Evolutionary conservation across 2,797 vertebrate genomes (phyloP).

Genomic region (Cyclopterus lumpus): DNA sequence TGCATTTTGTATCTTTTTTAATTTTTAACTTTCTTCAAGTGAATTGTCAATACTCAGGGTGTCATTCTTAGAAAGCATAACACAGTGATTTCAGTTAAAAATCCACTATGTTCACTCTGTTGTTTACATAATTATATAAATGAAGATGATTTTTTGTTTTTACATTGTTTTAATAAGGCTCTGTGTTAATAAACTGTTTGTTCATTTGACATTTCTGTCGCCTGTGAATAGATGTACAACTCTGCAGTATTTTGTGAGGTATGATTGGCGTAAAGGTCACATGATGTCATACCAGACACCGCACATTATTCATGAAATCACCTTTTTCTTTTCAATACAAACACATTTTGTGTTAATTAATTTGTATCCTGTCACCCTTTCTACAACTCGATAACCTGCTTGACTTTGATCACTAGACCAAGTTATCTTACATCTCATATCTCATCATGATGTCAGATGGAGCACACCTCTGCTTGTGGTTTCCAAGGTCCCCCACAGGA

Average conservation of each 20-base stretch:
- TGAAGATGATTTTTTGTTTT: not conserved
- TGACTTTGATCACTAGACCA: not conserved
- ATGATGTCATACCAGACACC: not conserved
- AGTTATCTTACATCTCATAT: not conserved
- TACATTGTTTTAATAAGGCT: constrained; percentile 9
- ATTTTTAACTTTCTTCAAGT: not conserved
- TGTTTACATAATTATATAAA: constrained; percentile 34
- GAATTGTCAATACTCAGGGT: not conserved
- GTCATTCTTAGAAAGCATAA: constrained; percentile 3
- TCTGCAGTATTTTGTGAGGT: not conserved
- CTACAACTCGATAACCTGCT: not conserved
- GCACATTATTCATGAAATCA: not conserved
- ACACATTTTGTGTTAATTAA: not conserved
- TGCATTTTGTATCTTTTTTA: constrained; percentile 22
- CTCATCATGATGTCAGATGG: not conserved
- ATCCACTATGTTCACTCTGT: constrained; percentile 17
- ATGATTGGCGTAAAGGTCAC: not conserved
- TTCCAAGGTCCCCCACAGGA: not conserved
- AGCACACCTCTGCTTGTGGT: not conserved
- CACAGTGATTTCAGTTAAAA: not conserved
- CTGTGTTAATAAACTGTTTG: not conserved
- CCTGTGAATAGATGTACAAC: no score
- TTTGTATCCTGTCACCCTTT: not conserved
- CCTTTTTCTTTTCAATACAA: not conserved
- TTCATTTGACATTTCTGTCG: not conserved